phyloP scores from a whole-genome alignment of 1,140 invertebrate genomes.

The Drosophila tristis region DNA sequence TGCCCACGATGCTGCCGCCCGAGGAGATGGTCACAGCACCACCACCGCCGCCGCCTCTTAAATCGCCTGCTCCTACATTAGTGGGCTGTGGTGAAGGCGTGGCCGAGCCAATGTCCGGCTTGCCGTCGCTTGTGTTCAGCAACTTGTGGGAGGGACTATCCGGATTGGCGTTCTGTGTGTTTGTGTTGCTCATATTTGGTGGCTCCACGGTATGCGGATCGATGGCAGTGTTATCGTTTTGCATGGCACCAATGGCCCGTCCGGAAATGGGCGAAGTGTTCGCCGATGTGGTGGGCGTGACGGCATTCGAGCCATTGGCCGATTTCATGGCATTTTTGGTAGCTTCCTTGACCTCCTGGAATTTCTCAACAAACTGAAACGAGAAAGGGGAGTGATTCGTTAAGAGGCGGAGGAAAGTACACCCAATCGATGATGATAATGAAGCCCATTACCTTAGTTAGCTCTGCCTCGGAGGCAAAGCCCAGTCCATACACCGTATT shows the following conservation, averaged over 20 bases:
- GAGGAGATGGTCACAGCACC: slow-evolving; percentile 72
- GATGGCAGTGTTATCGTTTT: slow-evolving; percentile 82
- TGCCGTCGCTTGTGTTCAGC: slow-evolving; percentile 65
- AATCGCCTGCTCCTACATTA: slow-evolving; percentile 25
- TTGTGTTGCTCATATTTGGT: slow-evolving; percentile 84
- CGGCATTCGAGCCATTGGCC: slow-evolving; percentile 90
- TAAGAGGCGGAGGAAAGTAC: neutral
- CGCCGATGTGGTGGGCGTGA: slow-evolving; percentile 92
- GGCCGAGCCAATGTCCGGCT: slow-evolving; percentile 68
- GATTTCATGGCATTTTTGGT: slow-evolving; percentile 89
- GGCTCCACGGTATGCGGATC: slow-evolving; percentile 85
- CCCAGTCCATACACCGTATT: slow-evolving; percentile 99
- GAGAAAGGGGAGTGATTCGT: neutral
- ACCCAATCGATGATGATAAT: slow-evolving; percentile 85
- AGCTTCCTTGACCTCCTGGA: slow-evolving; percentile 98
- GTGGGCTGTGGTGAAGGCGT: slow-evolving; percentile 72
- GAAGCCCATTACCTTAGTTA: slow-evolving; percentile 88
- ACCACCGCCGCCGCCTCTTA: slow-evolving; percentile 13
- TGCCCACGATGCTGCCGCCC: slow-evolving; percentile 74
- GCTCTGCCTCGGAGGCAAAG: slow-evolving; percentile 96
- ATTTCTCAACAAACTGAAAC: slow-evolving; percentile 96
- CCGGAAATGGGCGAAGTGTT: slow-evolving; percentile 93
- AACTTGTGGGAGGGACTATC: slow-evolving; percentile 84
- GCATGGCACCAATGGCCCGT: slow-evolving; percentile 86
- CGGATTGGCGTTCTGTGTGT: slow-evolving; percentile 83